Conservation (phyloP, 35 echinoderm and acorn worm species). For the Ophioderma brevispina region DNA sequence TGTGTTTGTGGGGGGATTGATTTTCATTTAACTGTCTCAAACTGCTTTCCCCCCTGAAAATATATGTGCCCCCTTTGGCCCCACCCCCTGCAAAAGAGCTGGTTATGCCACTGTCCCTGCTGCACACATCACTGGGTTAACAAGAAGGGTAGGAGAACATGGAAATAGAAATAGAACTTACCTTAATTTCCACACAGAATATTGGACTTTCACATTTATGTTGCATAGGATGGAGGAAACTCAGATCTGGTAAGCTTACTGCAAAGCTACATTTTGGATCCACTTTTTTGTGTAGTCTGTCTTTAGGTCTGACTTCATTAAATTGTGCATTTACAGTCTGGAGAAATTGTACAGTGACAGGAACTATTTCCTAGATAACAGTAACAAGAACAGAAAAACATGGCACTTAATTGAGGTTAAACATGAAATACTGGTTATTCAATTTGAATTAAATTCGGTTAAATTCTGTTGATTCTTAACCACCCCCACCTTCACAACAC, state of each 20-base stretch:
- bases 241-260: slow-evolving; percentile 9
- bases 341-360: slow-evolving; percentile 2
- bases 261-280: background rate
- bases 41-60: no score
- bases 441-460: no score
- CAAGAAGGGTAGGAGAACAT: no score
- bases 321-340: background rate
- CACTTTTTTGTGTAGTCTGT: background rate
- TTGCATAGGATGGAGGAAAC: background rate
- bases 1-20: no score
- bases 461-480: no score
- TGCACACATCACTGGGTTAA: background rate
- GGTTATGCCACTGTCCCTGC: background rate
- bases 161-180: background rate
- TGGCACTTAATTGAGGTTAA: no score
- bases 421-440: no score
- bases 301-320: background rate
- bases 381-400: no score
- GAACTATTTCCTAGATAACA: slow-evolving; percentile 17
- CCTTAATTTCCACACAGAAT: slow-evolving; percentile 39
- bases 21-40: no score
- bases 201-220: background rate
- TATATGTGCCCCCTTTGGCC: no score
- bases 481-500: no score
- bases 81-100: no score